Conservation (phyloP, 2,113 vertebrate species). For the Cyrtonyx montezumae region DNA sequence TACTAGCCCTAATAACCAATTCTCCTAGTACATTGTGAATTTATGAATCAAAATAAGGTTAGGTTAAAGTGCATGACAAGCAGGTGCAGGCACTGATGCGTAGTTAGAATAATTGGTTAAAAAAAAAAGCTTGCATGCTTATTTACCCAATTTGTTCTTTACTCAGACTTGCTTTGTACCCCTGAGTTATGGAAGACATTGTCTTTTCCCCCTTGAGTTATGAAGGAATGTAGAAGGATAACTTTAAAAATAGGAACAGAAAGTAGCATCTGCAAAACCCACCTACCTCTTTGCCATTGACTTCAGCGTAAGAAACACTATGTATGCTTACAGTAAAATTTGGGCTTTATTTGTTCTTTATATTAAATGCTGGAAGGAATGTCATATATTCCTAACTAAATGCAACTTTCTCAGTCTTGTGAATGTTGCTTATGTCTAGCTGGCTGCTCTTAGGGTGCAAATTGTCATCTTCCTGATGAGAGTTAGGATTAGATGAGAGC, state of each 20-base stretch:
- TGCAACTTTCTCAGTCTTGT: not conserved
- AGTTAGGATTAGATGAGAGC: not conserved
- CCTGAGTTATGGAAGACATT: not conserved
- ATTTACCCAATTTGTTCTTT: not conserved
- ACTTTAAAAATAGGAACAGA: not conserved
- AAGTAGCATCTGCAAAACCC: not conserved
- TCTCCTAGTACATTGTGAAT: not conserved
- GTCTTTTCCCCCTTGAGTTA: not conserved
- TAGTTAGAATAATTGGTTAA: not conserved
- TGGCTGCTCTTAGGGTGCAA: not conserved
- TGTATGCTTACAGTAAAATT: not conserved
- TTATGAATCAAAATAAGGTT: not conserved
- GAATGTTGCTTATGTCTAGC: not conserved
- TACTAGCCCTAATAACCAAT: not conserved
- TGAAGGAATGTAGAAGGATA: not conserved
- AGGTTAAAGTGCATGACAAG: not conserved
- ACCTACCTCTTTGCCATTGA: not conserved
- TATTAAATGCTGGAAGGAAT: not conserved
- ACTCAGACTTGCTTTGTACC: not conserved
- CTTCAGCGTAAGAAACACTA: not conserved
- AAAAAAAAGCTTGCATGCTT: not conserved
- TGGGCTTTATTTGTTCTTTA: not conserved
- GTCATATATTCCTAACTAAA: not conserved
- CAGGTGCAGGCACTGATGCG: not conserved
- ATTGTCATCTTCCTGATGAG: not conserved